Evolutionary conservation across 1,140 invertebrate species (phyloP), one percentile per base, ranked within the genome.

Genomic region (Eulimnadia texana): DNA sequence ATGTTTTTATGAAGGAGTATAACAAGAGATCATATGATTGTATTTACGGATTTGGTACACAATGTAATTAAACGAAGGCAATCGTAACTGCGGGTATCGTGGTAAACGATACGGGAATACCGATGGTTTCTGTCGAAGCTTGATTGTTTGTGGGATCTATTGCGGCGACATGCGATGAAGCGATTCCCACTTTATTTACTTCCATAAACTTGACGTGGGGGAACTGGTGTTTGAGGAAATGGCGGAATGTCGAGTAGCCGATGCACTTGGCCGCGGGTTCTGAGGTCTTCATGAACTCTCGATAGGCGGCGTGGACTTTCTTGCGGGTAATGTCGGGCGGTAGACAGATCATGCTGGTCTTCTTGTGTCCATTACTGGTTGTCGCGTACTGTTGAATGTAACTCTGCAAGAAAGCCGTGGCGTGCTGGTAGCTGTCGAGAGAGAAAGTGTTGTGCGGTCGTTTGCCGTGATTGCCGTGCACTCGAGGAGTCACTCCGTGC

Each of bases 401-500:
- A 64, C 80, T 79, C 69, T 86, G 85, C 16, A 86, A 71, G 70
- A 87, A 88, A 64, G 83, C 79, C 6, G 83, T 85, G 1, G 84
- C 84, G 69, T 84, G 83, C 68, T 83, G 80, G 66, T 87, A 87
- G 61, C 84, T 86, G 67, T 86, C 82, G 23, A 87, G 72, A 6
- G 84, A 84, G 67, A 87, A 86, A 1, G 84, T 85, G 69, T 88
- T 88, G 65, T 86, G 84, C n/a, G 84, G 84, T 73, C 87, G 86
- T 58, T 70, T 71, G 3, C 84, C 84, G 63, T 84, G 80, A 70
- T 87, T 88, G 1, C 85, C 84, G 70, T 87, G 85, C 47, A 86
- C 80, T 53, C 84, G 72, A 0, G 85, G 84, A 0, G 83, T 82
- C 0, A 88, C 84, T 13, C 85, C 85, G 68, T 86, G 84, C 0